These are phyloP conservation scores for Falco cherrug DNA, from an alignment of 2,797 vertebrate species.

Conservation along the genomic window DNA sequence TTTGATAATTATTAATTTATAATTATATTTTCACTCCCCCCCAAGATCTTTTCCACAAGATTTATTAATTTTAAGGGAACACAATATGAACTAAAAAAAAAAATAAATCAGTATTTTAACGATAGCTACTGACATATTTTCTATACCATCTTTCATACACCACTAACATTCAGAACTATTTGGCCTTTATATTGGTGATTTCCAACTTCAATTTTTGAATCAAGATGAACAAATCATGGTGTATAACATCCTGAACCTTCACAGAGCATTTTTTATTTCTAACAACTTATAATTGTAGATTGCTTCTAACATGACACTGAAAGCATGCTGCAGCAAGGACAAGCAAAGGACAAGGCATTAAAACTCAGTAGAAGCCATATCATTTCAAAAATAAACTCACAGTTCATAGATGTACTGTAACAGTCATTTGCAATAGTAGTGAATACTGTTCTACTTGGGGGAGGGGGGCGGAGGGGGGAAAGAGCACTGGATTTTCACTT, in stretches of 20 bases:
- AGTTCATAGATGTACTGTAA: not conserved
- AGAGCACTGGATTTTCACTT: not conserved
- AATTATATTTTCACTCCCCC: not conserved
- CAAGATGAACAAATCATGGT: not conserved
- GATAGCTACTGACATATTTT: not conserved
- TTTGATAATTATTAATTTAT: not conserved
- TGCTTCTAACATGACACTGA: not conserved
- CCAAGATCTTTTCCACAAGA: not conserved
- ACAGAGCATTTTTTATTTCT: not conserved
- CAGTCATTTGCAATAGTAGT: not conserved
- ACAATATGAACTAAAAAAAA: not conserved
- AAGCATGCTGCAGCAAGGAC: not conserved
- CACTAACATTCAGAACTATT: not conserved
- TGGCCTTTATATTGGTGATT: not conserved
- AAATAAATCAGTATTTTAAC: not conserved
- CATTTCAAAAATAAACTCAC: not conserved
- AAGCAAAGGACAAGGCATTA: not conserved
- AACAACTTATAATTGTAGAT: not conserved
- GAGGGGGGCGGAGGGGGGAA: not conserved
- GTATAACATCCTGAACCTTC: not conserved
- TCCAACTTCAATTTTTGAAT: not conserved
- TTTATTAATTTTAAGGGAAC: not conserved
- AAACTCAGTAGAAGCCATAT: not conserved
- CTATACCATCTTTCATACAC: not conserved
- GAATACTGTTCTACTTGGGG: not conserved